Evolutionary conservation across 2,797 vertebrate genomes (phyloP).

Genomic region (Hipposideros larvatus): DNA sequence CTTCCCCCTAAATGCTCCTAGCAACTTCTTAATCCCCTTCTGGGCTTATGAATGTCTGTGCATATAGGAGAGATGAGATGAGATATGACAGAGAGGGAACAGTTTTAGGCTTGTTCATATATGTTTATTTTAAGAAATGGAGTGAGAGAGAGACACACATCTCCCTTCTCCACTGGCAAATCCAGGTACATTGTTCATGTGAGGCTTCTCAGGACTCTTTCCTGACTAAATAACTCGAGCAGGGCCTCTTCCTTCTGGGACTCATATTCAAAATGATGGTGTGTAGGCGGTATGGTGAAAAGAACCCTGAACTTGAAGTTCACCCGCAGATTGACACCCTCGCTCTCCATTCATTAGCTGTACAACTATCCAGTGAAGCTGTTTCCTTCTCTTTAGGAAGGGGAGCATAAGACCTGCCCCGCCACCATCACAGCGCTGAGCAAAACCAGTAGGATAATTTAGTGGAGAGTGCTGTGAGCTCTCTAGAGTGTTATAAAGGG

Average conservation of each 20-base stretch:
- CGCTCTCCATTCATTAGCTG: neutral
- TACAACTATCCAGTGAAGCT: neutral
- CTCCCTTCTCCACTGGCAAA: neutral
- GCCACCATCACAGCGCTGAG: neutral
- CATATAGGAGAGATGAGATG: neutral
- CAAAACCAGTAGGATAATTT: neutral
- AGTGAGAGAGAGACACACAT: neutral
- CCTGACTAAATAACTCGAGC: neutral
- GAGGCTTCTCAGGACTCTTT: neutral
- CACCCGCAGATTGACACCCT: neutral
- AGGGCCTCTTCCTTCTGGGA: neutral
- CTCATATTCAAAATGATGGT: neutral
- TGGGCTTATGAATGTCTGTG: neutral
- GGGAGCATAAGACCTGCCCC: neutral
- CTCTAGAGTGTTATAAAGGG: accelerated
- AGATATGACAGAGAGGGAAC: constrained; percentile 19
- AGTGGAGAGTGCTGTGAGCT: neutral
- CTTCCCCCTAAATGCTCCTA: constrained; percentile 60
- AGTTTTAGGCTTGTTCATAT: neutral
- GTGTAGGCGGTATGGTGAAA: neutral
- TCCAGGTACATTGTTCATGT: neutral
- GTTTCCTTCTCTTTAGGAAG: neutral
- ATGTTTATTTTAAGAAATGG: constrained; percentile 31
- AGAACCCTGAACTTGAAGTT: neutral
- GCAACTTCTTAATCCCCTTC: constrained; percentile 55